Base-by-base conservation (phyloP, 2,113 vertebrate genomes). In the Manacus vitellinus region DNA sequence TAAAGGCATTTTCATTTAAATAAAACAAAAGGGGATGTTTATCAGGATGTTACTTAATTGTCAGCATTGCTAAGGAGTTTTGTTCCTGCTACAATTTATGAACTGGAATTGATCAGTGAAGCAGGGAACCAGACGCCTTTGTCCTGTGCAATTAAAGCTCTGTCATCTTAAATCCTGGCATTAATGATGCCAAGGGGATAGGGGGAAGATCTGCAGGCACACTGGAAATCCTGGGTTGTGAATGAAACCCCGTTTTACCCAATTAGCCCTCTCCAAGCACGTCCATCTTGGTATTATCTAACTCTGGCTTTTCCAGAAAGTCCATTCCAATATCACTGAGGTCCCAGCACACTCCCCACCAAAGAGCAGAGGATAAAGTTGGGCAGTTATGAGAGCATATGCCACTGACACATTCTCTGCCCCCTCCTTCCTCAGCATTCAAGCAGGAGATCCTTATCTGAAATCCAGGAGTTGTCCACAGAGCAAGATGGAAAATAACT, bases 41-140 rank as follows among this genome's bases (percentile, higher is more conserved):
- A 97, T 97, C 95, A 90, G 97, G 89, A 95, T 97, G 97, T 97
- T 97, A 76, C 92, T 97, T 97, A 96, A 97, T 97, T 97, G 97
- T 97, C 95, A 94, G 95, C 92, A 55, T 54, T 52, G 73, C 92
- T 74, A 83, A 95, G 77, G 95, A 96, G 93, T 95, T 96, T 94
- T 96, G 88, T 93, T 95, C 81, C 88, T 88, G 70, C 81, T 83
- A 56, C 88, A 94, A 87, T 96, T 97, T 88, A 96, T 95, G 95
- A 96, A 71, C 90, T 87, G 85, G 89, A 68, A 92, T 94, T 86
- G 95, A 96, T 97, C 92, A 83, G 70, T 33, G 78, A 55, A 54
- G 84, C 89, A 91, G 81, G 44, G 72, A 96, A 91, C 61, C 65
- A 76, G 83, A 88, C 5, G 15, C 75, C 83, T 93, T 73, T 84